phyloP scores from a whole-genome alignment of 1,140 invertebrate species.

The Bemisia tabaci region DNA sequence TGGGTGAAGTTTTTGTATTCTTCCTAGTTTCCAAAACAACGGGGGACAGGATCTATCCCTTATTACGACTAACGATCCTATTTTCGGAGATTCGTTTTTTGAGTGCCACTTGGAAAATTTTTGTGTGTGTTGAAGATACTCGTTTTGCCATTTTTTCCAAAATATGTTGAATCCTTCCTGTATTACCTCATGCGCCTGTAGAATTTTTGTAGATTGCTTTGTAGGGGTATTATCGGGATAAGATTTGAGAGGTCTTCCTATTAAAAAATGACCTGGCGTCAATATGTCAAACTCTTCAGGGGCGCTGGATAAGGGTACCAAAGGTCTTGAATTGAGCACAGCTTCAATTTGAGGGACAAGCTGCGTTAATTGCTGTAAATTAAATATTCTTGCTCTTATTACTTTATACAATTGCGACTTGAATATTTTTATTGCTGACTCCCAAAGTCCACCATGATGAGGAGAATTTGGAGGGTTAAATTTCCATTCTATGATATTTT shows the following conservation, averaged over 20 bases:
- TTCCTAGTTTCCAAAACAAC: neutral
- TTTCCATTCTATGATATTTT: slow-evolving; percentile 2
- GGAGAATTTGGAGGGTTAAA: slow-evolving; percentile 1
- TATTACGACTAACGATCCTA: neutral
- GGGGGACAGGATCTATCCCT: neutral
- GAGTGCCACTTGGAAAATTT: neutral
- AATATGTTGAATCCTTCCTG: too few relatives aligned
- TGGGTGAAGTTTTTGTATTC: neutral
- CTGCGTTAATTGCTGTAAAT: too few relatives aligned
- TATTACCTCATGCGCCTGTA: too few relatives aligned
- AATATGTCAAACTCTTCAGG: neutral
- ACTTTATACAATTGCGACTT: neutral
- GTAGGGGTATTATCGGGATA: neutral
- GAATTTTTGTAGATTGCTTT: too few relatives aligned
- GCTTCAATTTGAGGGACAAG: neutral
- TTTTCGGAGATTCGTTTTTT: neutral
- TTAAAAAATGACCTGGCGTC: neutral
- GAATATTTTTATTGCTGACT: neutral
- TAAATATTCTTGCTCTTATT: neutral
- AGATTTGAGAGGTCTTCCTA: neutral
- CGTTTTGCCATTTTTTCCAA: neutral
- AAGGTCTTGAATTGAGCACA: neutral
- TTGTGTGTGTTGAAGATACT: neutral
- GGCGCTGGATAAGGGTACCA: neutral
- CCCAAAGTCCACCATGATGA: slow-evolving; percentile 8